Conservation (phyloP, 2,888 invertebrate species). For the Antheraea yamamai region DNA sequence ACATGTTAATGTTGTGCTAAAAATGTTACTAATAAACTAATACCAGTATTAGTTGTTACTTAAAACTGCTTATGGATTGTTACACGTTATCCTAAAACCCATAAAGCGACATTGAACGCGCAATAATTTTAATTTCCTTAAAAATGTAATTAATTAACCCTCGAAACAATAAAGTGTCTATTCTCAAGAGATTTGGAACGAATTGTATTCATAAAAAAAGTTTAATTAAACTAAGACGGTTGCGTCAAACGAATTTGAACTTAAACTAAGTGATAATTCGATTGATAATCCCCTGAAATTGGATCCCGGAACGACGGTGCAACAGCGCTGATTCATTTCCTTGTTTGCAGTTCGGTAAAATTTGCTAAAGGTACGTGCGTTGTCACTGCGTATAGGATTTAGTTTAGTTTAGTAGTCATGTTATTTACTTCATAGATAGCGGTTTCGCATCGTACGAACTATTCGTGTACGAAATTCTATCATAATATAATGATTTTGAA, state of each 20-base stretch:
- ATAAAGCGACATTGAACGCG: slow-evolving; percentile 11
- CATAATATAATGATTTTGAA: too few species aligned
- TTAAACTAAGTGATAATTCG: neutral
- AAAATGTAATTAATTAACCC: slow-evolving; percentile 30
- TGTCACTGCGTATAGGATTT: neutral
- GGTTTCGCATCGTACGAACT: neutral
- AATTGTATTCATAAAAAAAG: slow-evolving; percentile 24
- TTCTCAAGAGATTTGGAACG: slow-evolving; percentile 21
- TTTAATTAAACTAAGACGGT: slow-evolving; percentile 23
- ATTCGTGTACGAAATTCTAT: too few species aligned
- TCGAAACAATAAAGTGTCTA: slow-evolving; percentile 19
- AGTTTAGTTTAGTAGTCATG: neutral
- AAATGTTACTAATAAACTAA: neutral
- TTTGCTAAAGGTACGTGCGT: neutral
- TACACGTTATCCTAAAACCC: neutral
- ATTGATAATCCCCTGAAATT: neutral
- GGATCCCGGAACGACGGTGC: neutral
- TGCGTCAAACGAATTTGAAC: slow-evolving; percentile 11
- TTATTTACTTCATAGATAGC: neutral
- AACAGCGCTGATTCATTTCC: slow-evolving; percentile 13
- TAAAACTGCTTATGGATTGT: neutral
- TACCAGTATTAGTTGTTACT: too few species aligned
- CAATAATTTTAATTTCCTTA: slow-evolving; percentile 9
- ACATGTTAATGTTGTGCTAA: neutral
- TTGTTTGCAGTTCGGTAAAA: slow-evolving; percentile 6